Conservation (phyloP, 2,888 invertebrate genomes). For the Rambutsinella grinnellia region DNA sequence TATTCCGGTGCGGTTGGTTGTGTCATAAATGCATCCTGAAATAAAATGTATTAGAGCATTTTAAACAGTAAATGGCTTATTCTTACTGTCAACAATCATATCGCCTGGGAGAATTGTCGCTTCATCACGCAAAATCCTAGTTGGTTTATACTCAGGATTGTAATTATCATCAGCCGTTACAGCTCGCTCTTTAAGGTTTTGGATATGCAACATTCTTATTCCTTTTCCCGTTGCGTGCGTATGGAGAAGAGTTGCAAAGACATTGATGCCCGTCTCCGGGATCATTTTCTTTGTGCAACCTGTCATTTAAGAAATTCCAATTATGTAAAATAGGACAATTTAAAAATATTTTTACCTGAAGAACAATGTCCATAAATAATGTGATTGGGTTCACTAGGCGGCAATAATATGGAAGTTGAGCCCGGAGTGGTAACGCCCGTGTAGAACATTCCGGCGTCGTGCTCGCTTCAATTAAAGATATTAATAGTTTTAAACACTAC, state of each 20-base stretch:
- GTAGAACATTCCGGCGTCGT: slow-evolving; percentile 6
- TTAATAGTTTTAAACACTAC: too few species aligned
- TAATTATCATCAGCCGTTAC: not conserved
- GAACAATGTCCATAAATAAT: slow-evolving; percentile 25
- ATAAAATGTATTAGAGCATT: not conserved
- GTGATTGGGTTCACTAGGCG: slow-evolving; percentile 4
- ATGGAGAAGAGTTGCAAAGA: slow-evolving; percentile 16
- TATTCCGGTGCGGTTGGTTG: slow-evolving; percentile 6
- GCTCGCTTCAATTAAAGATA: slow-evolving; percentile 1
- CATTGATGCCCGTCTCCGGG: slow-evolving; percentile 11
- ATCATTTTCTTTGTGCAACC: not conserved
- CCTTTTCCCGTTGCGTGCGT: slow-evolving; percentile 23
- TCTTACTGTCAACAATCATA: not conserved
- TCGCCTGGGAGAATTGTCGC: not conserved
- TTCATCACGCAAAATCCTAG: not conserved
- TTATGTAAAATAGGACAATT: not conserved
- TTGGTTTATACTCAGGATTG: not conserved
- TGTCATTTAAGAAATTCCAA: not conserved
- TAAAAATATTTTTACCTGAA: not conserved
- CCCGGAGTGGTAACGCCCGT: slow-evolving; percentile 6
- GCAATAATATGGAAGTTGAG: slow-evolving; percentile 6
- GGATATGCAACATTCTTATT: not conserved
- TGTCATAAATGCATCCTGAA: slow-evolving; percentile 28
- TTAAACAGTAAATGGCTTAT: not conserved
- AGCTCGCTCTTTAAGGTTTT: not conserved